Base-by-base conservation (phyloP, 2,797 vertebrate species). In the Melanotaenia trifasciata region DNA sequence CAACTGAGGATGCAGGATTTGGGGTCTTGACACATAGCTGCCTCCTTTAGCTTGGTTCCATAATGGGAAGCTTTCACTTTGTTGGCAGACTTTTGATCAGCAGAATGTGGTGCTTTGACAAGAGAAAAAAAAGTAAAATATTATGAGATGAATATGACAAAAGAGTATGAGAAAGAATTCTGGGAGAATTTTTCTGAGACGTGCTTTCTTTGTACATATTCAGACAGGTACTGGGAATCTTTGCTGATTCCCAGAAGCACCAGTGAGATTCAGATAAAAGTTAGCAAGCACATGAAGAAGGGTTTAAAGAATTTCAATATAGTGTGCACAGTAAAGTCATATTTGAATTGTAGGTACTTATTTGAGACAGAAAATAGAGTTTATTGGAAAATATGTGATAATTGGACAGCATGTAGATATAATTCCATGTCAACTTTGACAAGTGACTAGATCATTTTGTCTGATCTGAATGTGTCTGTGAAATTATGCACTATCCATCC, bases 61-160 rank as follows among this genome's bases (percentile, higher is more conserved):
- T 33, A 70, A 16, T 50, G 24, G 28, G n/a, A 51, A 61, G 47
- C 33, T 58, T 24, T 61, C n/a, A 20, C 43, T 67, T 45, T 76
- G 16, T 56, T 35, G 51, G 26, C 3, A 10, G 4, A 20, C 35
- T 64, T 80, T 20, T 40, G 67, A 64, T n/a, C 0, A 0, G 8
- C 53, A 54, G 45, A 10, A n/a, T 26, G 2, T 2, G 11, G 1
- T 1, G 16, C 83, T 18, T 11, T 84, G 33, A 54, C 24, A 71
- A 64, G 11, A 8, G 1, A 64, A 2, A 67, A 3, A 24, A 0
- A 62, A 24, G 13, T 32, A 5, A 69, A 58, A 11, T 12, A 38
- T 64, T 38, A 22, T 3, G 58, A 10, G 56, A 12, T 20, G 26
- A 12, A 35, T 26, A 30, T 20, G 12, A 10, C 22, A 24, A 4